A percentile compares a stretch with the other conserved stretches of the same genome.
These are phyloP conservation scores for Cryptophagus acutangulus DNA, from an alignment of 2,888 invertebrate species.

Conservation along the genomic window DNA sequence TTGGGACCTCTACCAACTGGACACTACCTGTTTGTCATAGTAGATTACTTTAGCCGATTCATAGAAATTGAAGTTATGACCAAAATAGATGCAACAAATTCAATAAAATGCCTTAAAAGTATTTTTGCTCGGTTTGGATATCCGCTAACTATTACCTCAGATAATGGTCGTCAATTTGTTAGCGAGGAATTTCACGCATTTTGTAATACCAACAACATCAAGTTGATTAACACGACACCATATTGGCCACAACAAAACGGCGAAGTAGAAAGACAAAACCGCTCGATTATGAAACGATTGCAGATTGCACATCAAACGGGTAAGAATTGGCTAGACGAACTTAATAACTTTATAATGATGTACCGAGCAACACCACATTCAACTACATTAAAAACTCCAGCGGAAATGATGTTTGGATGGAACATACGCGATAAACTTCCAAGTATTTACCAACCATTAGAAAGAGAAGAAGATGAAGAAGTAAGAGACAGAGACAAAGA, in stretches of 20 bases:
- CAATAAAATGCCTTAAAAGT: slow-evolving; percentile 1
- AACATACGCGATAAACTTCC: slow-evolving; percentile 5
- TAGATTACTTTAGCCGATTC: slow-evolving; percentile 5
- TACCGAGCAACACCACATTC: slow-evolving; percentile 7
- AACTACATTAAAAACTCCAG: slow-evolving; percentile 8
- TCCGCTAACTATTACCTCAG: slow-evolving; percentile 7
- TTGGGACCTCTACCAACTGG: slow-evolving; percentile 18
- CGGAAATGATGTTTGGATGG: slow-evolving; percentile 6
- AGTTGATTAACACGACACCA: slow-evolving; percentile 4
- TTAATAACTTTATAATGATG: slow-evolving; percentile 4
- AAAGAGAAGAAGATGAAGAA: not conserved
- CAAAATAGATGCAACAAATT: not conserved
- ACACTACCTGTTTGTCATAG: slow-evolving; percentile 5
- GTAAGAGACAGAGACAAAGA: slow-evolving; percentile 5
- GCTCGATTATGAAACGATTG: slow-evolving; percentile 2
- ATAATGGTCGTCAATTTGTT: slow-evolving; percentile 8
- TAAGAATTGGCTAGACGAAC: not conserved
- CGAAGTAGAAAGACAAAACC: slow-evolving; percentile 11
- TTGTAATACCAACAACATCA: slow-evolving; percentile 16
- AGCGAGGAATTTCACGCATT: slow-evolving; percentile 21
- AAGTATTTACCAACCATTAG: not conserved
- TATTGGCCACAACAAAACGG: slow-evolving; percentile 23
- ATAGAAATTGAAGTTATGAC: slow-evolving; percentile 10
- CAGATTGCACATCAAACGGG: slow-evolving; percentile 7
- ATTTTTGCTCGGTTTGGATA: slow-evolving; percentile 8